Evolutionary conservation across 2,888 invertebrate genomes (phyloP).

Genomic region (Malthinus seriepunctatus): DNA sequence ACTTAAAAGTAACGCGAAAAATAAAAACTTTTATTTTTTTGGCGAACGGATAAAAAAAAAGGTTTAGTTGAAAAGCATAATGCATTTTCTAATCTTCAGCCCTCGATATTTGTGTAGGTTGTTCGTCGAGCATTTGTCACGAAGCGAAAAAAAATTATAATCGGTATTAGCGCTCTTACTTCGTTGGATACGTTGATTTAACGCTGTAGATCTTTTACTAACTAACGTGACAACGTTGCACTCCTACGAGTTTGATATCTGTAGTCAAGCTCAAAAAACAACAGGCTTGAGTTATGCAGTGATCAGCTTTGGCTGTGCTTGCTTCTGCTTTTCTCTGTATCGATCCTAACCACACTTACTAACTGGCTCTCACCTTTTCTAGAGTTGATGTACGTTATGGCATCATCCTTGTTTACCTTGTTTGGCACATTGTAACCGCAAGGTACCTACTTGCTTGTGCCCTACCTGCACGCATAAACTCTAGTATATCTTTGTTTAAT

Average conservation of each 20-base stretch:
- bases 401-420: conserved; percentile 32
- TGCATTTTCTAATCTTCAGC: conserved; percentile 39
- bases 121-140: conserved; percentile 38
- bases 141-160: conserved; percentile 23
- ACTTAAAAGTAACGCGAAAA: too few species aligned
- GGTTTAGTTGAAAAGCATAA: conserved; percentile 20
- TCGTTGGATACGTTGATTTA: conserved; percentile 5
- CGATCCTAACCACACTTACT: conserved; percentile 42
- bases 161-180: conserved; percentile 21
- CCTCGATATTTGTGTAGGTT: conserved; percentile 31
- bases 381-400: conserved; percentile 25
- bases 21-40: too few species aligned
- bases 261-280: conserved; percentile 44
- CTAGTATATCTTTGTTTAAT: conserved; percentile 41
- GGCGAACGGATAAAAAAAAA: too few species aligned
- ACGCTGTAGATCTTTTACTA: conserved; percentile 14
- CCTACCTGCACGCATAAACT: conserved; percentile 28
- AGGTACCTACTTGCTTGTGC: conserved; percentile 28
- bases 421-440: conserved; percentile 26
- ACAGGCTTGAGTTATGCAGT: conserved; percentile 48
- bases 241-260: conserved; percentile 43
- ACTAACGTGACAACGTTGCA: conserved; percentile 39
- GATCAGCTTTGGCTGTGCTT: conserved; percentile 44
- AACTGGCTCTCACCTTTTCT: conserved; percentile 34
- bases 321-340: conserved; percentile 46